A percentile compares a stretch with the other conserved stretches of the same genome.
These are phyloP conservation scores for Hetaerina titia DNA, from an alignment of 2,888 invertebrate species.

Conservation along the genomic window DNA sequence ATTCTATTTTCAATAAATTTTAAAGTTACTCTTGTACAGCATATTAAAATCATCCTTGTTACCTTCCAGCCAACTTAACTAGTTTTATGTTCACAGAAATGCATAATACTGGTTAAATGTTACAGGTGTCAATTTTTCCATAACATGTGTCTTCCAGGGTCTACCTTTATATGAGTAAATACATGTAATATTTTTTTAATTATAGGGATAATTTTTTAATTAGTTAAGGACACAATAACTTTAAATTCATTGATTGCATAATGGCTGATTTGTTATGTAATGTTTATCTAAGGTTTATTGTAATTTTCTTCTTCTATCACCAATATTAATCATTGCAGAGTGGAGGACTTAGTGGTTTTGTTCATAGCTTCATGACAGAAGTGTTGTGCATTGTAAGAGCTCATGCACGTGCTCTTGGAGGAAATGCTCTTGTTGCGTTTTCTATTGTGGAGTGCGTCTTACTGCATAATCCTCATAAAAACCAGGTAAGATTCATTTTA, in stretches of 20 bases:
- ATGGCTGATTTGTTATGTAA: neutral
- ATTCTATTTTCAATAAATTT: too few species aligned
- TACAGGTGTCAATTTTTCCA: too few species aligned
- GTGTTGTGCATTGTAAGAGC: slow-evolving; percentile 95
- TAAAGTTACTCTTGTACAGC: neutral
- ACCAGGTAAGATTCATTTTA: slow-evolving; percentile 85
- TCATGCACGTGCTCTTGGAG: slow-evolving; percentile 95
- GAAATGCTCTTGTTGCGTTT: slow-evolving; percentile 96
- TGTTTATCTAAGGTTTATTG: neutral
- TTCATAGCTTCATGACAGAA: slow-evolving; percentile 96
- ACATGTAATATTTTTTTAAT: neutral
- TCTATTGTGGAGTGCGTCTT: slow-evolving; percentile 95
- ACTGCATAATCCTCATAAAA: slow-evolving; percentile 96
- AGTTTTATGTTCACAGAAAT: too few species aligned
- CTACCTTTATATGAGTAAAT: neutral
- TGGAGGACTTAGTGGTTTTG: slow-evolving; percentile 96
- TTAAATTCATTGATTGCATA: too few species aligned
- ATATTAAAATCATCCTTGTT: too few species aligned
- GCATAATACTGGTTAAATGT: too few species aligned
- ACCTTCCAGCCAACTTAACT: too few species aligned
- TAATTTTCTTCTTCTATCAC: neutral
- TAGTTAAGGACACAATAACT: neutral
- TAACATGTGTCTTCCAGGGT: too few species aligned
- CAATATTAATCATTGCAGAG: slow-evolving; percentile 78
- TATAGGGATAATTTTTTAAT: neutral